Base-by-base conservation (phyloP, 1,140 invertebrate species). In the Temnothorax longispinosus region DNA sequence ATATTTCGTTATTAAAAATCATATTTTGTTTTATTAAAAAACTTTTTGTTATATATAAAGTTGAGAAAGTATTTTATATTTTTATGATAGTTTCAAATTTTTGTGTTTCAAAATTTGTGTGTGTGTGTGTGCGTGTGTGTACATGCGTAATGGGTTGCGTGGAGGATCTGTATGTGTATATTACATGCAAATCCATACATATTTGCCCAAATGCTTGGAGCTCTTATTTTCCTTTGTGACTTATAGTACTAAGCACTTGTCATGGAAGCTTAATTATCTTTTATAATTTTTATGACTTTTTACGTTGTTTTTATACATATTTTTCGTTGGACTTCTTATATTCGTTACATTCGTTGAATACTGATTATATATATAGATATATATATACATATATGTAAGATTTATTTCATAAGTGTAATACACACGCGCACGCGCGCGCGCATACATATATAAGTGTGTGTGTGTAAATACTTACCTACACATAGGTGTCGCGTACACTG, bases 21-120 rank as follows among this genome's bases (percentile, higher is more conserved):
- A 78, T 86, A 90, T 87, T 89, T 90, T 38, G 56, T 88, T 86
- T 80, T 47, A 75, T 88, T 82, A 64, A 62, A 71, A 67, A 71
- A 84, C 8, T 67, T 88, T 89, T 50, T 67, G 56, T 88, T 87
- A 86, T 87, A 87, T 92, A 91, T 72, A 89, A 91, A 89, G 89
- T 93, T 93, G 87, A 90, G 87, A 90, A 87, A 91, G 90, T 93
- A 93, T 93, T 93, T 93, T 93, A 93, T 93, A 91, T 67, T 89
- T 93, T 93, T 91, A 93, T 69, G 88, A 80, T 87, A 52, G 65
- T 90, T 88, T 72, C 7, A 91, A 91, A 91, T 77, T 90, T 90
- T 27, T 41, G 38, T 41, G 3, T 54, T 90, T 74, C 65, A 27
- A 27, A 27, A 27, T 27, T 27, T 27, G 27, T 27, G 27, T 27